Evolutionary conservation across 2,888 invertebrate genomes (phyloP), one percentile per base, ranked within the genome.

Genomic region (Branchipolynoe longqiensis): DNA sequence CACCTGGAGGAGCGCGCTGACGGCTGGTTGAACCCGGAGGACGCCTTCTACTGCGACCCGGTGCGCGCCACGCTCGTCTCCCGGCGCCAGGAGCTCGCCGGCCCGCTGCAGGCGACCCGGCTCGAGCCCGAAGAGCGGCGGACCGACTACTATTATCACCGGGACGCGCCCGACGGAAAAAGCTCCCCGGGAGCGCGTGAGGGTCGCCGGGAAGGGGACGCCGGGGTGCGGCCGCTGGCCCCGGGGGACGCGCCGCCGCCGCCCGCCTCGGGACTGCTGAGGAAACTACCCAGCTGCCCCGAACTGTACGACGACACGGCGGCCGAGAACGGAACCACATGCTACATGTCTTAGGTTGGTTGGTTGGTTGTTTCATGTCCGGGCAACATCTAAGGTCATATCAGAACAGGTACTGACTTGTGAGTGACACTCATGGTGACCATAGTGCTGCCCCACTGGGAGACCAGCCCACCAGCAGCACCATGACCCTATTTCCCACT

Each of bases 1-100:
- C 85, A 87, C 12, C 40, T 89, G 38, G 81, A 81, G 22, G 78
- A 54, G 28, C 31, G 40, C 31, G 38, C 69, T 22, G 85, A 86
- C 14, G 64, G 78, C 48, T 87, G 86, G 87, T 64, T 87, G 14
- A 87, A 88, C 81, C 88, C 88, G 1, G 89, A 89, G 84, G 89
- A 88, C 41, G 88, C 86, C 25, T 89, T 89, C 83, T 89, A 86
- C 85, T 89, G 86, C 83, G 89, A 89, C 62, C 89, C 89, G 4
- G 89, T 88, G n/a, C 78, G 85, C 36, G 87, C 84, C 48, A 74
- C 78, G 22, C 56, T 88, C 69, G 78, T 78, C 8, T 41, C n/a
- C 3, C 48, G 48, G 28, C 41, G 31, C 1, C 78, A 78, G 31
- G 78, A 78, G 41, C 18, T 12, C 54, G 78, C 41, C 6, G 25